Evolutionary conservation across 2,888 invertebrate species (phyloP).

Genomic region (Stenodera caucasica): DNA sequence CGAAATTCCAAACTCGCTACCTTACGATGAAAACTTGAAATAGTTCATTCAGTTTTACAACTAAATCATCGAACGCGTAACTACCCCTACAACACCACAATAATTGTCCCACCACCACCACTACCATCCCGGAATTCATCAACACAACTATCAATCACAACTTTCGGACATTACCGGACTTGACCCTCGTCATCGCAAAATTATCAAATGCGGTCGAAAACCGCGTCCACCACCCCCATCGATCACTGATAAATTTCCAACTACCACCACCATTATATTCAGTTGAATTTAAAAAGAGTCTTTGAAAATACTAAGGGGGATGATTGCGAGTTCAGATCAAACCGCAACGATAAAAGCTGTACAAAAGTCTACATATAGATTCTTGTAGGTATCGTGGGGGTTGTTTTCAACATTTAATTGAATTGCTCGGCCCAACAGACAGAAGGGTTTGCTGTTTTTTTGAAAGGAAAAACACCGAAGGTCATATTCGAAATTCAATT

Average conservation of each 20-base stretch:
- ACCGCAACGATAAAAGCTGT: constrained; percentile 1
- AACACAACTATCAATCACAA: constrained; percentile 11
- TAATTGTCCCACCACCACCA: neutral
- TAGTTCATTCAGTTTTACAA: neutral
- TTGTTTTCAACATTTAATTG: constrained; percentile 28
- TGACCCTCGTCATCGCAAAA: constrained; percentile 11
- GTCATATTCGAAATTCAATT: neutral
- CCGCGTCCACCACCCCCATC: neutral
- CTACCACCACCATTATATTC: too few species aligned
- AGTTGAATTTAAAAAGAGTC: neutral
- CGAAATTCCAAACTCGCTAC: constrained; percentile 30
- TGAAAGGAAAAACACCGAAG: neutral
- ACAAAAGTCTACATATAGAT: neutral
- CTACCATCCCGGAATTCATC: neutral
- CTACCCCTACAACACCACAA: too few species aligned
- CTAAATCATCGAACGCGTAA: too few species aligned
- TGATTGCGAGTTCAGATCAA: constrained; percentile 24
- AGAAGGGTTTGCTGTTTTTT: neutral
- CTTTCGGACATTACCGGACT: constrained; percentile 3
- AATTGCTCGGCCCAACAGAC: constrained; percentile 21
- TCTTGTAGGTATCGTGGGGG: neutral
- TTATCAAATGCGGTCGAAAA: neutral
- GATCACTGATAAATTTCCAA: neutral
- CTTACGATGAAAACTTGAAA: constrained; percentile 23
- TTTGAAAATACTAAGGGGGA: too few species aligned